Percentiles rank a stretch among this genome's conserved stretches.
These are phyloP conservation scores for Pangasius larnaudii DNA, from an alignment of 2,797 vertebrate species.

Conservation along the genomic window DNA sequence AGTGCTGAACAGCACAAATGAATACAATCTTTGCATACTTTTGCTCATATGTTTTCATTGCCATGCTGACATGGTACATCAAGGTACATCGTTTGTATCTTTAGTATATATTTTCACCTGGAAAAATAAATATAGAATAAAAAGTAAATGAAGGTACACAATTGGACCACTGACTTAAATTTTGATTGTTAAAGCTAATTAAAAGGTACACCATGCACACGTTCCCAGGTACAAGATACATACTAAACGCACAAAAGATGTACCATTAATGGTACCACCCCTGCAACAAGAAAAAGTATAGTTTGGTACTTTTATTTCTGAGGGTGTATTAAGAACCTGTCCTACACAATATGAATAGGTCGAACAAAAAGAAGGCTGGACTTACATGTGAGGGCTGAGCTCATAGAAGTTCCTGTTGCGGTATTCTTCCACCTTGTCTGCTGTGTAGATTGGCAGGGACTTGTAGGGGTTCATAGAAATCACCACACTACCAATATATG, in stretches of 20 bases:
- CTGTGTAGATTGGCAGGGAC: slow-evolving; percentile 90
- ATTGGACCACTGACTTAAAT: background rate
- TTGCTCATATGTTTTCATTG: background rate
- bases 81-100: background rate
- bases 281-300: background rate
- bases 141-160: background rate
- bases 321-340: background rate
- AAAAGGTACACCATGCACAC: background rate
- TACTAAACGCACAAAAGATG: background rate
- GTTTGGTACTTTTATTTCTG: background rate
- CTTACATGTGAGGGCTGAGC: slow-evolving; percentile 99
- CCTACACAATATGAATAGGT: background rate
- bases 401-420: slow-evolving; percentile 99
- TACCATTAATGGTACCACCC: background rate
- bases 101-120: background rate
- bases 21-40: background rate
- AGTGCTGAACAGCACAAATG: slow-evolving; percentile 6
- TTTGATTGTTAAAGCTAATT: background rate
- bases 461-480: slow-evolving; percentile 98
- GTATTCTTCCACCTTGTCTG: slow-evolving; percentile 98
- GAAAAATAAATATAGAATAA: background rate
- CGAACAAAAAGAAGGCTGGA: slow-evolving; percentile 56
- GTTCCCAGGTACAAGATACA: background rate
- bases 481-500: slow-evolving; percentile 98
- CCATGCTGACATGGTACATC: background rate